Percentiles rank a stretch among this genome's conserved stretches.
These are phyloP conservation scores for Eptesicus fuscus DNA, from an alignment of 2,113 vertebrate species.

Conservation along the genomic window DNA sequence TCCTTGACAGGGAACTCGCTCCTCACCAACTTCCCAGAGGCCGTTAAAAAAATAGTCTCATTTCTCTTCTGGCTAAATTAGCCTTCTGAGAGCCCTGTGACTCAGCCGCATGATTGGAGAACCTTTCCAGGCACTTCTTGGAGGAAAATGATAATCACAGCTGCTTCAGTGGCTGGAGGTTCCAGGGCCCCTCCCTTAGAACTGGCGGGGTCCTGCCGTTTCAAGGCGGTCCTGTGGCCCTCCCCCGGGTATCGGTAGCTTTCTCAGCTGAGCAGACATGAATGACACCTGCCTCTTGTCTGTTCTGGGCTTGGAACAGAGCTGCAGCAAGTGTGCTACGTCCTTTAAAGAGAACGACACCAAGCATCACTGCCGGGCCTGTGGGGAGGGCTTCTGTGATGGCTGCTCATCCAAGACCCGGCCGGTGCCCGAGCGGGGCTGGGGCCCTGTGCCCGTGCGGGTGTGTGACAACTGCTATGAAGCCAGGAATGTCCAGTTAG, in stretches of 20 bases:
- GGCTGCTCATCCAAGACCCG: slow-evolving; percentile 93
- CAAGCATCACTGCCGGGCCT: slow-evolving; percentile 98
- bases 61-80: not conserved
- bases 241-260: not conserved
- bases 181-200: not conserved
- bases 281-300: slow-evolving; percentile 47
- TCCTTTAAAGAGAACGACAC: slow-evolving; percentile 94
- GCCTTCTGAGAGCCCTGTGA: not conserved
- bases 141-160: not conserved
- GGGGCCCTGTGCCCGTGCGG: slow-evolving; percentile 93
- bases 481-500: slow-evolving; percentile 86
- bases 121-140: not conserved
- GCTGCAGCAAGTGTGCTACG: slow-evolving; percentile 90
- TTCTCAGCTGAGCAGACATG: not conserved
- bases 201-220: not conserved
- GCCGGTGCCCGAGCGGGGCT: slow-evolving; percentile 96
- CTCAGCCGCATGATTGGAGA: not conserved
- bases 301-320: slow-evolving; percentile 82
- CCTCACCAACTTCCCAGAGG: not conserved
- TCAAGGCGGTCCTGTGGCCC: not conserved
- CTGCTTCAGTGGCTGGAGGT: not conserved
- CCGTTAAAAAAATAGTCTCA: not conserved
- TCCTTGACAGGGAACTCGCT: not conserved
- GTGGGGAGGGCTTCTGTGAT: slow-evolving; percentile 97
- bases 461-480: slow-evolving; percentile 96